phyloP scores from a whole-genome alignment of 2,797 vertebrate species.

The Acanthopagrus latus region DNA sequence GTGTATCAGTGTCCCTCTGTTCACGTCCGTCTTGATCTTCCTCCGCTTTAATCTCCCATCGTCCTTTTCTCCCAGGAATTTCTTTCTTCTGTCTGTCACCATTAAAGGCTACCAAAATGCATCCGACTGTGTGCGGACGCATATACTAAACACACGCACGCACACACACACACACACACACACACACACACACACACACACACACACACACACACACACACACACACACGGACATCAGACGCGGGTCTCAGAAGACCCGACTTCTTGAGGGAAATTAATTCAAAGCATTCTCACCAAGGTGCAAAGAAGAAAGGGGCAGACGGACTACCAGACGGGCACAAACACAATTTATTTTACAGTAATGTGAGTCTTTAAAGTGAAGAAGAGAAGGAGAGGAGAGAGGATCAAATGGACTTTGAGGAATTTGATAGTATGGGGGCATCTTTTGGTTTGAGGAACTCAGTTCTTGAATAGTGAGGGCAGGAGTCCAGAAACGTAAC shows the following conservation, averaged over 20 bases:
- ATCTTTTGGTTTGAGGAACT: not conserved
- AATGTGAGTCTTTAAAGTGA: not conserved
- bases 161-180: not conserved
- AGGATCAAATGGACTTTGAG: not conserved
- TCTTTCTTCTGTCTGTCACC: slow-evolving; percentile 56
- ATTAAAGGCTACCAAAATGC: slow-evolving; percentile 46
- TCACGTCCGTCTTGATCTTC: slow-evolving; percentile 57
- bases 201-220: too few relatives aligned
- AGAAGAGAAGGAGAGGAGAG: not conserved
- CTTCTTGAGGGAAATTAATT: slow-evolving; percentile 28
- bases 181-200: too few relatives aligned
- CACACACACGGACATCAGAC: not conserved
- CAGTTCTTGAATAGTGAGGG: not conserved
- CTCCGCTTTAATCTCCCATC: slow-evolving; percentile 67
- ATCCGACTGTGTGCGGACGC: slow-evolving; percentile 3
- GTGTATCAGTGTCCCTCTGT: slow-evolving; percentile 40
- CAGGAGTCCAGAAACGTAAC: slow-evolving; percentile 4
- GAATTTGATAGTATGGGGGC: not conserved
- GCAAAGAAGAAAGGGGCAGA: not conserved
- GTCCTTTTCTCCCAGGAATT: slow-evolving; percentile 33
- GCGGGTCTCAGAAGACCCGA: not conserved
- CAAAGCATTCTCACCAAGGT: not conserved
- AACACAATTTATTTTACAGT: not conserved
- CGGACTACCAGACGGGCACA: slow-evolving; percentile 2
- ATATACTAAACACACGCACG: slow-evolving; percentile 19